Base-by-base conservation (phyloP, 2,113 vertebrate species). In the Passerina amoena region DNA sequence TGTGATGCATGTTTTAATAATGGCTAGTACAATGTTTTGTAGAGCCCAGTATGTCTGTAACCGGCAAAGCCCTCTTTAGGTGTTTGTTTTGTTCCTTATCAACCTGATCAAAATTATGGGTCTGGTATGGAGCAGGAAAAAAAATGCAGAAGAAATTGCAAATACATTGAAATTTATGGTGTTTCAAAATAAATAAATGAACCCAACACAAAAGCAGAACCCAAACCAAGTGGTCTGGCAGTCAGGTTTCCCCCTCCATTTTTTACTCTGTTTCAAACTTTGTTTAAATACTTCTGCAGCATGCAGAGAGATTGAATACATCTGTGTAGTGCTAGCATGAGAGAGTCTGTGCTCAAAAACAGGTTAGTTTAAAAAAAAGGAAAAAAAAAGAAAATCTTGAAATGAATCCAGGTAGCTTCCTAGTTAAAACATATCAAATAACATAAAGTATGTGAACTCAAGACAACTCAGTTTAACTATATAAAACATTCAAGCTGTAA, bases 251-350 rank as follows among this genome's bases (percentile, higher is more conserved):
- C 12, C 42, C 11, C 15, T 10, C 23, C 8, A 11, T n/a, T 78
- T 75, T 83, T 45, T 14, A 37, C 40, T 82, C 79, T n/a, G 22
- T 90, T 93, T 96, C 7, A 6, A 51, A 31, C 79, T 86, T 77
- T 57, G 59, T 89, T 92, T 92, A 90, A 96, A 82, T 80, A 77
- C 51, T 66, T 92, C 59, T 91, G 70, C 75, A 80, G 64, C n/a
- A 64, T 86, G 61, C 44, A 63, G n/a, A 56, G 45, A 79, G 88
- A 94, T 95, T 94, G 93, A 86, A 71, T 80, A 90, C 87, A 93
- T 94, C 92, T 93, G 88, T 88, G 77, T 37, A 77, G 51, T 12
- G 30, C 70, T 79, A 90, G 56, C 47, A 48, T 40, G 54, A 93
- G 70, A 18, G 50, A 81, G 44, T 53, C 84, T 94, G 40, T 70